These are phyloP conservation scores for Crotalus viridis DNA, from an alignment of 2,113 vertebrate species.

Conservation along the genomic window DNA sequence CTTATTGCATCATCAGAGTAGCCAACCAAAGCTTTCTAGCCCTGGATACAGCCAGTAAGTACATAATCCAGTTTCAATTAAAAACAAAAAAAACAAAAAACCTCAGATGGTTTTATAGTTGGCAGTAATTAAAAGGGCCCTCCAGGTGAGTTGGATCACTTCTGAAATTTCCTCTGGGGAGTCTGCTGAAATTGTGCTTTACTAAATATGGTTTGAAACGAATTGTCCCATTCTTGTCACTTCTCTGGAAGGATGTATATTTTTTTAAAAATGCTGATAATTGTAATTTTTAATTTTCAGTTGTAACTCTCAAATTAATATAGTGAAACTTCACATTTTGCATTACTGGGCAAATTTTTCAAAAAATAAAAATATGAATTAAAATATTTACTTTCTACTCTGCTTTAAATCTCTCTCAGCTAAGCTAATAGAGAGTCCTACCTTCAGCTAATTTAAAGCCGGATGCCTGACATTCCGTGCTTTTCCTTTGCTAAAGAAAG, in stretches of 20 bases:
- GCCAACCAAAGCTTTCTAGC: conserved; percentile 36
- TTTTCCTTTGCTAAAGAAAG: neutral
- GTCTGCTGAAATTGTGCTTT: conserved; percentile 11
- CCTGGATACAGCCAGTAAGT: conserved; percentile 28
- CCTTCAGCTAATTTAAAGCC: neutral
- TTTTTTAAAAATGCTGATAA: conserved; percentile 41
- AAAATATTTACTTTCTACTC: conserved; percentile 20
- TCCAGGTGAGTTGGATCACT: conserved; percentile 17
- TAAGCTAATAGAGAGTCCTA: neutral
- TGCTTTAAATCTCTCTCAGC: neutral
- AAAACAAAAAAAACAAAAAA: neutral
- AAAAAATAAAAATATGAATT: conserved; percentile 58
- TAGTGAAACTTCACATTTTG: conserved; percentile 35
- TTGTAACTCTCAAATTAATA: conserved; percentile 38
- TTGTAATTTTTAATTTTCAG: conserved; percentile 53
- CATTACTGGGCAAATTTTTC: conserved; percentile 38
- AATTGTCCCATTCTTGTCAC: conserved; percentile 26
- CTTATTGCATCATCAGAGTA: conserved; percentile 47
- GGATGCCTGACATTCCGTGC: neutral
- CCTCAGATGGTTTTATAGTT: neutral
- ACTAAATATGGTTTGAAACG: conserved; percentile 26
- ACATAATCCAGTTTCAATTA: conserved; percentile 23
- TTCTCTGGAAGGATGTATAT: conserved; percentile 37
- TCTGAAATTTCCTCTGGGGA: conserved; percentile 32
- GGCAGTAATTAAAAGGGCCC: conserved; percentile 3